Evolutionary conservation across 2,113 vertebrate species (phyloP).

Genomic region (Phyllostomus discolor): DNA sequence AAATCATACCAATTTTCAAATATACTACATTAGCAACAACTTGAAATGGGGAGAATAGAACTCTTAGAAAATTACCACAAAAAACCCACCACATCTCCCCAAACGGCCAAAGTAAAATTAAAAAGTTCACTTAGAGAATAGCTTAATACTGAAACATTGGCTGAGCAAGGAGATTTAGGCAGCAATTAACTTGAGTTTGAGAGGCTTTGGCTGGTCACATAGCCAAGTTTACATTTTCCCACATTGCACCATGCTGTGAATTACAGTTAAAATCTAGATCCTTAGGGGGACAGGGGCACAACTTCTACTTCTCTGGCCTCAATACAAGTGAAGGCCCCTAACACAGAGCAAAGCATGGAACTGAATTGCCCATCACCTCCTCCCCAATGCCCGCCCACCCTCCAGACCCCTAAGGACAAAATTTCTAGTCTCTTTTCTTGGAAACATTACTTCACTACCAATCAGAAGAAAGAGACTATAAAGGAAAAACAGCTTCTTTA

Average conservation of each 20-base stretch:
- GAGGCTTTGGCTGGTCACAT: constrained; percentile 9
- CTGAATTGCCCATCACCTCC: neutral
- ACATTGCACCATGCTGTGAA: constrained; percentile 13
- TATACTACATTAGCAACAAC: neutral
- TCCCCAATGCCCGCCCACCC: neutral
- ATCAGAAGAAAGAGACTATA: constrained; percentile 25
- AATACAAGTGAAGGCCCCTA: neutral
- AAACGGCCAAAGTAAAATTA: constrained; percentile 33
- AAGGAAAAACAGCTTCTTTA: constrained; percentile 30
- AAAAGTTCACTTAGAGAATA: constrained; percentile 1
- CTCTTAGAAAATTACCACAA: constrained; percentile 22
- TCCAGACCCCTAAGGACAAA: neutral
- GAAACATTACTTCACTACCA: constrained; percentile 23
- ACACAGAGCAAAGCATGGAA: neutral
- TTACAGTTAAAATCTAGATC: constrained; percentile 35
- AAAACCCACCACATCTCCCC: neutral
- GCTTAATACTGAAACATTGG: neutral
- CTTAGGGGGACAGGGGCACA: neutral
- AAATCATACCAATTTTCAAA: neutral
- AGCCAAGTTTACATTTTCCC: constrained; percentile 52
- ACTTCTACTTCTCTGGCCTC: neutral
- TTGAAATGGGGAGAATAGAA: constrained; percentile 14
- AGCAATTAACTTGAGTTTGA: constrained; percentile 21
- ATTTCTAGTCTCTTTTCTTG: neutral
- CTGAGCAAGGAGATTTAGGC: constrained; percentile 6